Conservation (phyloP, 2,888 invertebrate species). For the Aplocera efformata region DNA sequence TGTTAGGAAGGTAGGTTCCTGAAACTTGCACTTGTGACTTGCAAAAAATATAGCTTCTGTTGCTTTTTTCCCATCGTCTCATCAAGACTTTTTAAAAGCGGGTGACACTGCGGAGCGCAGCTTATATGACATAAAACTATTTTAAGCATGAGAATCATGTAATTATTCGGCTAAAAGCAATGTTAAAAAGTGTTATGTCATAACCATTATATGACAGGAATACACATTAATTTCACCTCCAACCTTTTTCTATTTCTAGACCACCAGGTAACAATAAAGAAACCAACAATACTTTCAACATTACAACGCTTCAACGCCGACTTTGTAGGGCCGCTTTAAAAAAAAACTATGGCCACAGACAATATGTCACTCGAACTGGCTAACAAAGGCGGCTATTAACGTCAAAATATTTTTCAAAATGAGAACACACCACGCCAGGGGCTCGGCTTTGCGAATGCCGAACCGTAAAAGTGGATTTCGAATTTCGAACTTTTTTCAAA, state of each 20-base stretch:
- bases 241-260: conserved; percentile 7
- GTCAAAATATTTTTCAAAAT: conserved; percentile 79
- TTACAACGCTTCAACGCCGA: conserved; percentile 22
- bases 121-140: too few species aligned
- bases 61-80: too few species aligned
- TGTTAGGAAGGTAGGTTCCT: too few species aligned
- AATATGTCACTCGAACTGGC: conserved; percentile 57
- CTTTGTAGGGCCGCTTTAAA: conserved; percentile 20
- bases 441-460: conserved; percentile 58
- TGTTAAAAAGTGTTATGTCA: too few species aligned
- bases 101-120: too few species aligned
- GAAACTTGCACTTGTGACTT: too few species aligned
- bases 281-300: conserved; percentile 21
- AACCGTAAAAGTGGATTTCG: conserved; percentile 32
- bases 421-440: conserved; percentile 60
- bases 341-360: conserved; percentile 33
- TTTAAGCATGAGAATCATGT: too few species aligned
- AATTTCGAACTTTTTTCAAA: conserved; percentile 24
- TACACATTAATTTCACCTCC: too few species aligned
- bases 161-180: too few species aligned
- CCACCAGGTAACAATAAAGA: conserved; percentile 23
- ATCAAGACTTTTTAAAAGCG: too few species aligned
- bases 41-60: too few species aligned
- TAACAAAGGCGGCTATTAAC: conserved; percentile 68
- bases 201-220: too few species aligned